Evolutionary conservation across 2,113 vertebrate genomes (phyloP).

Genomic region (Ceyx cyanopectus): DNA sequence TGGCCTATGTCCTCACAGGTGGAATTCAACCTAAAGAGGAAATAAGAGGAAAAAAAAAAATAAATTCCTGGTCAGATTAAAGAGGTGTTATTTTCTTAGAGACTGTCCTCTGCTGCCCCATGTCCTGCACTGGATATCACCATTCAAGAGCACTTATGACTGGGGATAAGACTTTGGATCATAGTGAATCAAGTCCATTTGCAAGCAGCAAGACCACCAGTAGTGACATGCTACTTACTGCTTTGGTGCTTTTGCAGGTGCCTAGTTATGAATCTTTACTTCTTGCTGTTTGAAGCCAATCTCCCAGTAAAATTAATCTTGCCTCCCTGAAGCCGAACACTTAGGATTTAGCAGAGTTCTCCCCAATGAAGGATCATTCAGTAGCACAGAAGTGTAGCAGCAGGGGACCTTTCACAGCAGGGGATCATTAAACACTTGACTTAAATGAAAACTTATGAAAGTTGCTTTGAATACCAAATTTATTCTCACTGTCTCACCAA

Average conservation of each 20-base stretch:
- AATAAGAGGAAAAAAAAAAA: neutral
- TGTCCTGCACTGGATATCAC: neutral
- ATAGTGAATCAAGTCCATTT: neutral
- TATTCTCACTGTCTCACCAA: neutral
- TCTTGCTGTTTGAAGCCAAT: neutral
- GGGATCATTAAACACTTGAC: conserved; percentile 10
- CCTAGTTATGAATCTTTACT: neutral
- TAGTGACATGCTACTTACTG: rapidly evolving
- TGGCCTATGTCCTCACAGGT: neutral
- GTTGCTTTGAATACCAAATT: conserved; percentile 34
- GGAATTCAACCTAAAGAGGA: neutral
- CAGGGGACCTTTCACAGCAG: neutral
- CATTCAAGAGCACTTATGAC: neutral
- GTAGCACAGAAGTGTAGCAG: neutral
- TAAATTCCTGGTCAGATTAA: neutral
- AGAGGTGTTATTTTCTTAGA: neutral
- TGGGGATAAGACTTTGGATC: neutral
- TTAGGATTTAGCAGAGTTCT: neutral
- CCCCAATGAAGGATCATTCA: neutral
- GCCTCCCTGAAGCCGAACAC: neutral
- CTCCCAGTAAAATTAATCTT: neutral
- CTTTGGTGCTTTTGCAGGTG: neutral
- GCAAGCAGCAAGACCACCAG: neutral
- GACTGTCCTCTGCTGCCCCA: neutral
- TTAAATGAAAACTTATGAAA: neutral